Evolutionary conservation across 2,888 invertebrate species (phyloP), one percentile per base, ranked within the genome.

Genomic region (Marronus borbonicus): DNA sequence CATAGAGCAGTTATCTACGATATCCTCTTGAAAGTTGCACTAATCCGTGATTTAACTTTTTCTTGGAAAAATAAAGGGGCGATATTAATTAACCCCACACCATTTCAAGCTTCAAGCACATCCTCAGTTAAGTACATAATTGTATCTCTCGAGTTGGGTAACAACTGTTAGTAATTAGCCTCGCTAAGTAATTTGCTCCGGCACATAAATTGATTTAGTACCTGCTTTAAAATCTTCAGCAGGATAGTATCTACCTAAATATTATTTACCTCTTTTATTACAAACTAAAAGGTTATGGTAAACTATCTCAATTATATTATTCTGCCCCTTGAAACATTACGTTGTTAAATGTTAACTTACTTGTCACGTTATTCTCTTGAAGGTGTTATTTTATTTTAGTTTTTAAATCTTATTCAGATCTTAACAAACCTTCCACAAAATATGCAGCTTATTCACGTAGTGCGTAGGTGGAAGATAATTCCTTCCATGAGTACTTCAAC

Each of bases 141-240:
- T 52, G 50, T 69, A 31, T 69, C 66, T 66, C 66, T 49, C 20
- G 66, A 50, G 24, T 69, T 52, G 69, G 31, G 52, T 69, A 69
- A 69, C 69, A 69, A 69, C 69, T 69, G 36, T 69, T 55, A 52
- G 69, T 69, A 69, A 69, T 69, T 69, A 69, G 28, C 28, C 52
- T 12, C n/a, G 52, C 31, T 52, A 69, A 52, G 69, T 69, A 69
- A 69, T 52, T 52, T 31, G 14, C 28, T 69, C 50, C 28, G n/a
- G 28, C 69, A 36, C 52, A 69, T 69, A 69, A 69, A 69, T 69
- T 55, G 69, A 55, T 69, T 69, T 69, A 55, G 44, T 69, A n/a
- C n/a, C n/a, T 69, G 52, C 66, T 49, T 66, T 66, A 66, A 36
- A 66, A 24, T 49, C 44, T 62, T 62, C 14, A 31, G 10, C 62